phyloP scores from a whole-genome alignment of 2,113 vertebrate genomes.

The Girardinichthys multiradiatus region DNA sequence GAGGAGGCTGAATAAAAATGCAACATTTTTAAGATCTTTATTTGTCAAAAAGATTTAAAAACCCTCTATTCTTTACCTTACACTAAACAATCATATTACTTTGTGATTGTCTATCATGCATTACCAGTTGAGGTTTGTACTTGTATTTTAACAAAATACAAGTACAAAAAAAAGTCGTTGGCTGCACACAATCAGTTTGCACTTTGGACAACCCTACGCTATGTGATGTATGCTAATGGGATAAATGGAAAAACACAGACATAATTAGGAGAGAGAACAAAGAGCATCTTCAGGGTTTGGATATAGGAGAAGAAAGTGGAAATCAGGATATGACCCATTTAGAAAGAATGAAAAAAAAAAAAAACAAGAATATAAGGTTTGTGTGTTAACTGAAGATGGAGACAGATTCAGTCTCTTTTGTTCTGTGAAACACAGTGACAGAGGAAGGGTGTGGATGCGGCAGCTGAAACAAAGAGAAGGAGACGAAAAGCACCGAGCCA shows the following conservation, averaged over 20 bases:
- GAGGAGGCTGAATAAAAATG: too few species aligned
- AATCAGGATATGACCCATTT: constrained; percentile 39
- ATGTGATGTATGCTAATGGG: background rate
- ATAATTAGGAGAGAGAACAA: constrained; percentile 32
- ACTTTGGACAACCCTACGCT: background rate
- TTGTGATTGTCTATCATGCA: too few species aligned
- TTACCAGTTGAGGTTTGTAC: too few species aligned
- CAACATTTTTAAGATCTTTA: too few species aligned
- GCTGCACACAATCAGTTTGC: too few species aligned
- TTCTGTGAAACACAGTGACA: constrained; percentile 45
- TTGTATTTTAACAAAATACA: too few species aligned
- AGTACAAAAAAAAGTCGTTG: too few species aligned
- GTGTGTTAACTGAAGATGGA: constrained; percentile 39
- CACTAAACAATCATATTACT: too few species aligned
- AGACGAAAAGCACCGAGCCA: constrained; percentile 39
- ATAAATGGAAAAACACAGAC: background rate
- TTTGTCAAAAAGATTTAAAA: too few species aligned
- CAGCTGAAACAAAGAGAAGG: constrained; percentile 58
- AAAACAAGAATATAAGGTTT: constrained; percentile 35
- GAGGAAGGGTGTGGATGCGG: constrained; percentile 42
- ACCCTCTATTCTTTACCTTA: too few species aligned
- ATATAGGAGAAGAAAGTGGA: constrained; percentile 25
- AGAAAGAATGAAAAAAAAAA: constrained; percentile 53
- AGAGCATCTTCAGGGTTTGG: constrained; percentile 27
- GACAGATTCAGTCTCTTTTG: constrained; percentile 24